Conservation (phyloP, 2,888 invertebrate genomes). For the Charanyca ferruginea region DNA sequence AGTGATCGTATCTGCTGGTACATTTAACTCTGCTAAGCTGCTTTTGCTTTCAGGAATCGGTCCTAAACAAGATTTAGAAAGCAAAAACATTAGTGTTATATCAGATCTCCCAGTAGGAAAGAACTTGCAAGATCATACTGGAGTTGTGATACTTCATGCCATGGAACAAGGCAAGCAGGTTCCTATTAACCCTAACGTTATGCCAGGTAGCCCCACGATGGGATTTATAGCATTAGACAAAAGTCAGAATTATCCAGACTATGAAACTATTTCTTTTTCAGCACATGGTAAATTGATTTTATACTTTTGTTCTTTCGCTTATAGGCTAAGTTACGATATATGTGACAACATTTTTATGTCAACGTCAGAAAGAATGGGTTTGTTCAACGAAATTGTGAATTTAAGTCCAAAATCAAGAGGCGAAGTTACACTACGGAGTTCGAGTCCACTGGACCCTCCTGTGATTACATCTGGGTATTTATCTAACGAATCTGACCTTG, state of each 20-base stretch:
- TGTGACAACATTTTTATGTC: constrained; percentile 34
- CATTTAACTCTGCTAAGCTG: constrained; percentile 91
- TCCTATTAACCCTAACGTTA: constrained; percentile 25
- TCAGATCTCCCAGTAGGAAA: constrained; percentile 93
- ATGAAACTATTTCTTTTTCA: constrained; percentile 38
- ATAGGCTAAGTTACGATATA: constrained; percentile 38
- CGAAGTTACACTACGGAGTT: constrained; percentile 40
- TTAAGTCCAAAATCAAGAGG: constrained; percentile 56
- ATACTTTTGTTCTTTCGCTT: constrained; percentile 36
- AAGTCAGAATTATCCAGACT: constrained; percentile 49
- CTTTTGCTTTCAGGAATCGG: constrained; percentile 92
- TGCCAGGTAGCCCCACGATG: constrained; percentile 10
- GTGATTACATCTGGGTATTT: constrained; percentile 48
- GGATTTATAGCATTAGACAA: constrained; percentile 53
- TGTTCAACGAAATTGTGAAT: constrained; percentile 40
- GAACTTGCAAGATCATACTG: constrained; percentile 93
- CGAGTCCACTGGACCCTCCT: constrained; percentile 47
- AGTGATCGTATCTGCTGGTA: constrained; percentile 91
- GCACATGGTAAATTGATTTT: constrained; percentile 31
- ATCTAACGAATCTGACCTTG: constrained; percentile 40
- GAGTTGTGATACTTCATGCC: constrained; percentile 30
- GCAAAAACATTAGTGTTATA: constrained; percentile 87
- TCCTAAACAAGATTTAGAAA: constrained; percentile 84
- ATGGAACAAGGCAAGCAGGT: constrained; percentile 30
- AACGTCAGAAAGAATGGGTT: constrained; percentile 19